Evolutionary conservation across 2,888 invertebrate species (phyloP), one percentile per base, ranked within the genome.

Genomic region (Abrostola tripartita): DNA sequence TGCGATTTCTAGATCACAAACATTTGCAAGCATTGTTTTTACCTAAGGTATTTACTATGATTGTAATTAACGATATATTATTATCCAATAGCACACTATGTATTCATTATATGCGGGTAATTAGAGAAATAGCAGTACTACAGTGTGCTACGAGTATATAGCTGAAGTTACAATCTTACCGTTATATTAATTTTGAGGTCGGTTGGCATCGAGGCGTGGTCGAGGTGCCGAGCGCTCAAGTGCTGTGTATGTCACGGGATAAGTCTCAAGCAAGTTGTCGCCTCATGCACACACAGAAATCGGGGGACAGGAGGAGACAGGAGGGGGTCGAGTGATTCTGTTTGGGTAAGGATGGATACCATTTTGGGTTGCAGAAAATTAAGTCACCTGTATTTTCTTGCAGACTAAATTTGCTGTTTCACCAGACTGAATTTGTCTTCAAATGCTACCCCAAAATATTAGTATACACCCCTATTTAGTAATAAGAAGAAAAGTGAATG

Each of bases 231-330:
- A 41, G 56, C 55, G 66, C 65, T 55, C 61, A 52, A 63, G 68
- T 67, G 65, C 57, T 60, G 62, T 79, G 74, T 58, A 42, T 65
- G 58, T 68, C 40, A 56, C 40, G 66, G 56, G 54, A 24, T 47
- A 54, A 52, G 61, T 57, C 63, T 42, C 44, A 70, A 70, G 74
- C 68, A 53, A 55, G 12, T 60, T 63, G 49, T 62, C 64, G 66
- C 60, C 53, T 51, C 76, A 79, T 79, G 79, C 77, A 76, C 60
- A 79, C 65, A 79, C 24, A 67, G 59, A 67, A 62, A 64, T 65
- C 37, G 41, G 53, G 37, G 54, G 65, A 61, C 61, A 59, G 12
- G 50, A 44, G 56, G 42, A 51, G n/a, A 58, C 57, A 36, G 56
- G 57, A 44, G 63, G 74, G 40, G 52, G 38, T 52, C 35, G 56